phyloP scores from a whole-genome alignment of 2,888 invertebrate species.

The Cantharis lateralis region DNA sequence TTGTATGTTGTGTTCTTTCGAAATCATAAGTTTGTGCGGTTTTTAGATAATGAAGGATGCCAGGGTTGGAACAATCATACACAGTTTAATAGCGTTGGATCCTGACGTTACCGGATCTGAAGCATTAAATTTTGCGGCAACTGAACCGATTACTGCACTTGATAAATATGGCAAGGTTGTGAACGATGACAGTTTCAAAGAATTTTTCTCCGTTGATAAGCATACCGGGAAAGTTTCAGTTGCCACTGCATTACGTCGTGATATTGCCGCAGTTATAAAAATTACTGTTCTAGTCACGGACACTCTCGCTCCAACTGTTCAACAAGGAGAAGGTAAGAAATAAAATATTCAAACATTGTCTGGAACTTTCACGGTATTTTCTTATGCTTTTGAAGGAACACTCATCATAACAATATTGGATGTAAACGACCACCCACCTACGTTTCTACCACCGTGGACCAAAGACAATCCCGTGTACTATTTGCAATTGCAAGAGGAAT shows the following conservation, averaged over 20 bases:
- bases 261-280: conserved; percentile 74
- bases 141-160: conserved; percentile 75
- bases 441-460: conserved; percentile 76
- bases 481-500: conserved; percentile 78
- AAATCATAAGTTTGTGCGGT: not conserved
- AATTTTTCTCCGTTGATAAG: conserved; percentile 68
- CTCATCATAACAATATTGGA: conserved; percentile 72
- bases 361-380: not conserved
- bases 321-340: conserved; percentile 72
- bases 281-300: conserved; percentile 82
- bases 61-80: conserved; percentile 69
- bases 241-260: conserved; percentile 65
- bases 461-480: conserved; percentile 65
- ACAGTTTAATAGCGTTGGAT: conserved; percentile 75
- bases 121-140: conserved; percentile 68
- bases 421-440: conserved; percentile 71
- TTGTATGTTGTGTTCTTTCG: not conserved
- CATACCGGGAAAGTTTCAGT: conserved; percentile 69
- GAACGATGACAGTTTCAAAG: conserved; percentile 59
- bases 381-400: conserved; percentile 56
- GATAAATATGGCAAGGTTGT: conserved; percentile 79
- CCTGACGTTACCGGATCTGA: conserved; percentile 76
- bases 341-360: not conserved
- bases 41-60: conserved; percentile 77
- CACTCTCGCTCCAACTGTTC: conserved; percentile 75